Evolutionary conservation across 2,113 vertebrate species (phyloP).

Genomic region (Chloebia gouldiae): DNA sequence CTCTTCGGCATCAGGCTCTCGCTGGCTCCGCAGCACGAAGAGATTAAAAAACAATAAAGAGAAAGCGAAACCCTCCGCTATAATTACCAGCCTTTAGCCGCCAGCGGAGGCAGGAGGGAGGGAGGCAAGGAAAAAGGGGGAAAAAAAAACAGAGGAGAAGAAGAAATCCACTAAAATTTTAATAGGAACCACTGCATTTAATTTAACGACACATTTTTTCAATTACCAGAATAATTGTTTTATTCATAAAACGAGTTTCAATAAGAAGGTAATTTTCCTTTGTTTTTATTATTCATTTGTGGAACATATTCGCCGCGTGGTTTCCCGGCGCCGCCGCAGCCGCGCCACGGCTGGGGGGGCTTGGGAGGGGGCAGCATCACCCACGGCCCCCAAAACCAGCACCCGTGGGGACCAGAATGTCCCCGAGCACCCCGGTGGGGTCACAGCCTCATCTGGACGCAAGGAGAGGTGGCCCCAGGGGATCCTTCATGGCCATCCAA

Average conservation of each 20-base stretch:
- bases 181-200: slow-evolving; percentile 87
- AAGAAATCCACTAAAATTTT: slow-evolving; percentile 84
- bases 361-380: not conserved
- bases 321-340: slow-evolving; percentile 8
- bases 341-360: not conserved
- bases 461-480: fast-evolving
- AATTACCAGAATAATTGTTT: slow-evolving; percentile 89
- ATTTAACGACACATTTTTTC: slow-evolving; percentile 88
- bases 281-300: slow-evolving; percentile 83
- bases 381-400: not conserved
- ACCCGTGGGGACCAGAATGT: fast-evolving
- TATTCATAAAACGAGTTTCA: slow-evolving; percentile 84
- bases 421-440: fast-evolving
- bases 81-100: slow-evolving; percentile 80
- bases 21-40: slow-evolving; percentile 67
- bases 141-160: not conserved
- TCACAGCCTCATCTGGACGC: not conserved
- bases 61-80: slow-evolving; percentile 76
- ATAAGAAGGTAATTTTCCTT: slow-evolving; percentile 83
- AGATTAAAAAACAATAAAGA: slow-evolving; percentile 88
- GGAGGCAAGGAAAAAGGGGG: not conserved
- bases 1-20: slow-evolving; percentile 73
- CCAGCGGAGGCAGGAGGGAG: slow-evolving; percentile 66
- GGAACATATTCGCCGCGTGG: slow-evolving; percentile 62
- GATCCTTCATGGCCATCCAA: not conserved